Evolutionary conservation across 2,888 invertebrate genomes (phyloP).

Genomic region (Mythimna impura): DNA sequence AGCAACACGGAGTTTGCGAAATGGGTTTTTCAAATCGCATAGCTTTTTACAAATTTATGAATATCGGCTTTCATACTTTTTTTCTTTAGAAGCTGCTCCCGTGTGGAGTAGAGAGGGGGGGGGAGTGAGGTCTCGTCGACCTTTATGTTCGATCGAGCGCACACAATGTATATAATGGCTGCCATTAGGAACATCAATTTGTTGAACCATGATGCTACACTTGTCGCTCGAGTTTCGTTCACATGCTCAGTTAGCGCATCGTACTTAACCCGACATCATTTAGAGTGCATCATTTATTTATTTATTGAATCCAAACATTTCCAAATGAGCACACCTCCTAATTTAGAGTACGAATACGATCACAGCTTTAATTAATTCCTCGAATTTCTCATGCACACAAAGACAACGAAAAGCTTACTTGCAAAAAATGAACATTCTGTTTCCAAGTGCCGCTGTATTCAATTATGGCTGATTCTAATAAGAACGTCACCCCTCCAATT

Average conservation of each 20-base stretch:
- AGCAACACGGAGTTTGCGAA: slow-evolving; percentile 68
- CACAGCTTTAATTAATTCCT: slow-evolving; percentile 41
- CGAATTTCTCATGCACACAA: slow-evolving; percentile 39
- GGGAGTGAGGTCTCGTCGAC: slow-evolving; percentile 70
- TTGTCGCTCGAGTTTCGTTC: slow-evolving; percentile 80
- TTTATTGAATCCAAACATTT: slow-evolving; percentile 13
- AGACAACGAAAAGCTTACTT: slow-evolving; percentile 44
- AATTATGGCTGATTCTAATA: slow-evolving; percentile 65
- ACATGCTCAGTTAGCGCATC: slow-evolving; percentile 74
- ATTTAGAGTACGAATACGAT: slow-evolving; percentile 15
- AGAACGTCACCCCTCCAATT: slow-evolving; percentile 63
- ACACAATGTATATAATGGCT: slow-evolving; percentile 85
- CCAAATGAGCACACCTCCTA: slow-evolving; percentile 4
- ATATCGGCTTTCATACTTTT: slow-evolving; percentile 80
- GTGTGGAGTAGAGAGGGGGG: slow-evolving; percentile 56
- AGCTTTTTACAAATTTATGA: slow-evolving; percentile 79
- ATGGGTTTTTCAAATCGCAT: slow-evolving; percentile 74
- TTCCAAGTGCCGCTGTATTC: slow-evolving; percentile 52
- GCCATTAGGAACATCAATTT: slow-evolving; percentile 86
- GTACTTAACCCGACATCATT: slow-evolving; percentile 59
- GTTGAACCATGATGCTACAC: slow-evolving; percentile 83
- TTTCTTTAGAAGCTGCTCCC: slow-evolving; percentile 77
- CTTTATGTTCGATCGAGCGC: slow-evolving; percentile 85
- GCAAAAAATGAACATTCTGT: slow-evolving; percentile 57
- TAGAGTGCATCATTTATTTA: slow-evolving; percentile 7